Base-by-base conservation (phyloP, 2,113 vertebrate genomes). In the Connochaetes taurinus region DNA sequence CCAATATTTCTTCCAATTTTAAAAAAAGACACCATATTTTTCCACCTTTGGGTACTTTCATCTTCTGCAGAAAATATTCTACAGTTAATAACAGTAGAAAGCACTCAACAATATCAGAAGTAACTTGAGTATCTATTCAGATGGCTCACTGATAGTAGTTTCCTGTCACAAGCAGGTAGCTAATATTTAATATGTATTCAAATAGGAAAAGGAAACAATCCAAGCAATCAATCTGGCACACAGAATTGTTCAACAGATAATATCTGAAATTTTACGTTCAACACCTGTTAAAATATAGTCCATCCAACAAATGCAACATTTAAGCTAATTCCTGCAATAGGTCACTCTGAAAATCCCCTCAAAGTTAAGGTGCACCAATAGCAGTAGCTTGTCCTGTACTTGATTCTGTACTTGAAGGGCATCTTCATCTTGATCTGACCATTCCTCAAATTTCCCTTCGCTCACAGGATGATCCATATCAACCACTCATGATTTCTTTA, bases 161-260 rank as follows among this genome's bases (percentile, higher is more conserved):
- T 95, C 93, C 57, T 96, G 71, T 50, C 29, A 96, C 62, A 95
- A 95, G 40, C 71, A 96, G 87, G 50, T 93, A 97, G 29, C 87
- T 97, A 84, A 92, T 94, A 91, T 86, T 97, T 96, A 97, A 94
- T 82, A 80, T 86, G 60, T 40, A 94, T 96, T 97, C 52, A 97
- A 74, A 93, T 58, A 93, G 62, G 86, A 94, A 97, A 91, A 93
- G 93, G 45, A 97, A 97, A 95, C 78, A 89, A 97, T 74, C 21
- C 47, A 94, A 53, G 58, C 94, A 98, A 90, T 96, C 89, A 94
- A 82, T 9, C 36, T 83, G 45, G 52, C 58, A 40, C 57, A 74
- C 40, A 81, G 33, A 91, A 94, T 84, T 93, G 9, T 93, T 96
- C 95, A 96, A 80, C 67, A 96, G 82, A 95, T 87, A 45, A 52